These are phyloP conservation scores for Ernsta delagoae DNA, from an alignment of 2,888 invertebrate species.

Conservation along the genomic window DNA sequence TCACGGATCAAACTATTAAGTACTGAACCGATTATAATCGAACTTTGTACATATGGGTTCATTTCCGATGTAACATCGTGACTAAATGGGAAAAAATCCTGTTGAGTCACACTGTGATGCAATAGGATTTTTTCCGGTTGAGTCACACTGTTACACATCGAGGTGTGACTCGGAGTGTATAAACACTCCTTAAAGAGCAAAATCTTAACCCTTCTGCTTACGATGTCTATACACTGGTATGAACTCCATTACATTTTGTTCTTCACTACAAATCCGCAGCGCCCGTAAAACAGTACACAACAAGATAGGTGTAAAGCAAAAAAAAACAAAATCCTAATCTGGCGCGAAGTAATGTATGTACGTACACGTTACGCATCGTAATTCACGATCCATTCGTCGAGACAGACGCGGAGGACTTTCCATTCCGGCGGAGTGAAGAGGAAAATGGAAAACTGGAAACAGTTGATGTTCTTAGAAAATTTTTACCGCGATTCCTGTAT, in stretches of 20 bases:
- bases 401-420: slow-evolving; percentile 15
- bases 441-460: slow-evolving; percentile 21
- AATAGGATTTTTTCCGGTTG: too few relatives aligned
- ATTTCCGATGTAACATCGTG: too few relatives aligned
- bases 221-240: too few relatives aligned
- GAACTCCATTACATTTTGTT: background rate
- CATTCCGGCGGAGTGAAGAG: slow-evolving; percentile 1
- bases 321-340: slow-evolving; percentile 29
- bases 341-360: slow-evolving; percentile 16
- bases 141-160: too few relatives aligned
- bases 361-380: slow-evolving; percentile 26
- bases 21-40: too few relatives aligned
- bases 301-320: slow-evolving; percentile 18
- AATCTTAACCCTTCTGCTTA: too few relatives aligned
- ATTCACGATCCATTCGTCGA: slow-evolving; percentile 24
- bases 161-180: too few relatives aligned
- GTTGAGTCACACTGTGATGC: too few relatives aligned
- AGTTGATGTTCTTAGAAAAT: background rate
- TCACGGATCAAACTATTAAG: too few relatives aligned
- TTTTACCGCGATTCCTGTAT: background rate
- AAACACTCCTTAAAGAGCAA: too few relatives aligned
- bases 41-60: too few relatives aligned
- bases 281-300: background rate
- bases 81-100: too few relatives aligned
- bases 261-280: background rate